Conservation (phyloP, 1,140 invertebrate genomes). For the Lordiphosa clarofinis region DNA sequence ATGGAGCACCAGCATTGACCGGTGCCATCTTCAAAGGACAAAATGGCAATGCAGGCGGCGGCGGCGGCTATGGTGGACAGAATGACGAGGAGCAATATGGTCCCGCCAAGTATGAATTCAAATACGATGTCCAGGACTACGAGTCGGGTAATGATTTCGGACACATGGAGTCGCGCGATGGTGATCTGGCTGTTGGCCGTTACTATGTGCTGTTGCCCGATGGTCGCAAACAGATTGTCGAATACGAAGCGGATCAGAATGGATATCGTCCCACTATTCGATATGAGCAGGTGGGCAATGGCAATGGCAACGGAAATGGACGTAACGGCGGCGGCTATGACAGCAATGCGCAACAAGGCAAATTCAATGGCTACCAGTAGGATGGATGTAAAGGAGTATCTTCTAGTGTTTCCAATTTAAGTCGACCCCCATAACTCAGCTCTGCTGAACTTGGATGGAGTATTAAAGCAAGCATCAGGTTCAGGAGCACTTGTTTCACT, state of each 20-base stretch:
- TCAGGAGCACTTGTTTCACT: slow-evolving; percentile 11
- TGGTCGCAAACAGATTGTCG: slow-evolving; percentile 88
- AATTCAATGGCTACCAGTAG: slow-evolving; percentile 73
- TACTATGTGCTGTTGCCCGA: slow-evolving; percentile 89
- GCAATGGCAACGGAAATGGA: slow-evolving; percentile 77
- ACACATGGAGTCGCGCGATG: slow-evolving; percentile 86
- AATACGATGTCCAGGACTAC: slow-evolving; percentile 87
- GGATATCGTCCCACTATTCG: slow-evolving; percentile 89
- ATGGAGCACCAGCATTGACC: slow-evolving; percentile 80
- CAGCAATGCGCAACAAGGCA: slow-evolving; percentile 72
- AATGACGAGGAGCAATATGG: slow-evolving; percentile 81
- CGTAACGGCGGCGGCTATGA: slow-evolving; percentile 77
- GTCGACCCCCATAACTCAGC: slow-evolving; percentile 55
- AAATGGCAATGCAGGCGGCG: slow-evolving; percentile 45
- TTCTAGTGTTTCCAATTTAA: slow-evolving; percentile 56
- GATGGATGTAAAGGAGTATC: slow-evolving; percentile 14
- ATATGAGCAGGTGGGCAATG: slow-evolving; percentile 84
- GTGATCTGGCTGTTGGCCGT: slow-evolving; percentile 84
- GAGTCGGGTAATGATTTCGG: slow-evolving; percentile 86
- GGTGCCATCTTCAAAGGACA: slow-evolving; percentile 80
- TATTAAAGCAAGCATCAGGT: slow-evolving; percentile 45
- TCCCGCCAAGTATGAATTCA: slow-evolving; percentile 87
- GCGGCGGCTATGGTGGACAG: slow-evolving; percentile 50
- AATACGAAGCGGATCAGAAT: slow-evolving; percentile 87
- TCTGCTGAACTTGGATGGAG: slow-evolving; percentile 49